These are phyloP conservation scores for Girardinichthys multiradiatus DNA, from an alignment of 2,113 vertebrate genomes.

Conservation along the genomic window DNA sequence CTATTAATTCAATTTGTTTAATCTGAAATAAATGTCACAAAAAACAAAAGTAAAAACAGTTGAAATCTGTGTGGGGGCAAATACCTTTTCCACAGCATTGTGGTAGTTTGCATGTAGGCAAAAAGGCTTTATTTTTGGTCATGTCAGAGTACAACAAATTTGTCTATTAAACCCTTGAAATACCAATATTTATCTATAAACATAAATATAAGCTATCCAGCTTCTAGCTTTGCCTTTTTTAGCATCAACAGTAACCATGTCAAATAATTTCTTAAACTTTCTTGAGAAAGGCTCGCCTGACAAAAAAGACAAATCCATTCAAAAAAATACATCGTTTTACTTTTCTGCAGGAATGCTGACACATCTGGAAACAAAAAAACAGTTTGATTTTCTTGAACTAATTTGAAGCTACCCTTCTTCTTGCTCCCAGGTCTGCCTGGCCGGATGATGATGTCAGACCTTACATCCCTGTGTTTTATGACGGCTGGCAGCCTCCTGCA, in stretches of 20 bases:
- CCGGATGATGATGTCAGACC: constrained; percentile 63
- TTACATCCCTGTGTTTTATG: constrained; percentile 82
- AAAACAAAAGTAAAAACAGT: too few species aligned
- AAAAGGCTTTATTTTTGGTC: too few species aligned
- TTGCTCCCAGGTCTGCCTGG: constrained; percentile 73
- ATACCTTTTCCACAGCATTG: too few species aligned
- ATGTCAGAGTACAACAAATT: neutral
- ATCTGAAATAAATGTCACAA: neutral
- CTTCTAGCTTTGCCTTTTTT: too few species aligned
- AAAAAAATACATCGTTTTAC: neutral
- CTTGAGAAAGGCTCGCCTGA: neutral
- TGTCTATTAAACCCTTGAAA: neutral
- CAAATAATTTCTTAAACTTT: too few species aligned
- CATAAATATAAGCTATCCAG: too few species aligned
- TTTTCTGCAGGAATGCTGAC: too few species aligned
- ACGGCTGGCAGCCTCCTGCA: constrained; percentile 82
- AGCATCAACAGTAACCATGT: too few species aligned
- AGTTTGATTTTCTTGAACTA: too few species aligned
- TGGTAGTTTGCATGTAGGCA: too few species aligned
- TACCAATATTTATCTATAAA: neutral
- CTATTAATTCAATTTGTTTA: neutral
- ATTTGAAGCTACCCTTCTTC: neutral
- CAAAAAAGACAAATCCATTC: neutral
- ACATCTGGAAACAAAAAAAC: too few species aligned
- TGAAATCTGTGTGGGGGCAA: too few species aligned